These are phyloP conservation scores for Phasianus colchicus DNA, from an alignment of 2,113 vertebrate genomes.

Conservation along the genomic window DNA sequence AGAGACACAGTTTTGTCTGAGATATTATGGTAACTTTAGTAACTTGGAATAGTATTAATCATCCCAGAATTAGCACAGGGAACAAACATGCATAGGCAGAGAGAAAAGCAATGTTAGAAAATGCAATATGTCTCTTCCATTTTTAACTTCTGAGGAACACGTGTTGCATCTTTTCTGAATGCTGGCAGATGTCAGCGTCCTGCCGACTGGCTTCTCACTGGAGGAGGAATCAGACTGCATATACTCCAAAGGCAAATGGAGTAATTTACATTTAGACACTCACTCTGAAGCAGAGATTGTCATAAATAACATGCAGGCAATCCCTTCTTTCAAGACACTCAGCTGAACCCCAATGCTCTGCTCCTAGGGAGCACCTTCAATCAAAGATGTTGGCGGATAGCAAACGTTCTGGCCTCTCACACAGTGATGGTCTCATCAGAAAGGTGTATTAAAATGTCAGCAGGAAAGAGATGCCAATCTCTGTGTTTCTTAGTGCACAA, in stretches of 20 bases:
- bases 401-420: slow-evolving; percentile 43
- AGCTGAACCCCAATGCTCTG: slow-evolving; percentile 1
- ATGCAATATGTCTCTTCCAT: slow-evolving; percentile 50
- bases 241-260: slow-evolving; percentile 59
- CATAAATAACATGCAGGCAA: slow-evolving; percentile 38
- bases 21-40: background rate
- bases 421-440: slow-evolving; percentile 51
- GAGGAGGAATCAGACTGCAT: slow-evolving; percentile 52
- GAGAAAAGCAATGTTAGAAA: slow-evolving; percentile 45
- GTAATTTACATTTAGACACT: slow-evolving; percentile 67
- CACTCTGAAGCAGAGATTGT: slow-evolving; percentile 48
- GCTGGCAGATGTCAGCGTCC: slow-evolving; percentile 63
- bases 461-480: slow-evolving; percentile 64
- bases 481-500: background rate
- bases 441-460: slow-evolving; percentile 70
- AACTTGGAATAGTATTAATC: background rate
- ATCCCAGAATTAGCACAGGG: background rate
- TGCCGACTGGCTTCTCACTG: slow-evolving; percentile 49
- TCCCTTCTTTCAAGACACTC: slow-evolving; percentile 39
- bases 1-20: background rate
- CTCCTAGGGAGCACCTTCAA: slow-evolving; percentile 55
- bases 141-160: slow-evolving; percentile 65
- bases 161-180: slow-evolving; percentile 56
- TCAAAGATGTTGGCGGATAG: slow-evolving; percentile 27
- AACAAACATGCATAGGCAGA: slow-evolving; percentile 18